These are phyloP conservation scores for Tupiocoris notatus DNA, from an alignment of 2,888 invertebrate species.

Conservation along the genomic window DNA sequence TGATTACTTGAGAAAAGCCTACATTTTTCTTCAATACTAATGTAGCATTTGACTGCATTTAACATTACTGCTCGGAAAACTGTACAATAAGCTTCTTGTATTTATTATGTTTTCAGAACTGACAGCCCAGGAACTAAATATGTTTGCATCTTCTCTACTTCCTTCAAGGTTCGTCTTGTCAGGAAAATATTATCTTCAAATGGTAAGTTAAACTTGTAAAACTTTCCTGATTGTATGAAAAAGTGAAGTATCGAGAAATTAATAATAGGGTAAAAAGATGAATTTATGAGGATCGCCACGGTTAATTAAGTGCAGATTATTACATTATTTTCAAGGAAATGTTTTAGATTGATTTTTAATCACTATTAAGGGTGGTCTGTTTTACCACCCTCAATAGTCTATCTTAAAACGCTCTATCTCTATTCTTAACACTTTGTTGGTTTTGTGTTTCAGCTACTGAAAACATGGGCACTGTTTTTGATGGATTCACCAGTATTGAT, in stretches of 20 bases:
- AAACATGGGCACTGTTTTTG: neutral
- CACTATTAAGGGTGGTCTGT: too few species aligned
- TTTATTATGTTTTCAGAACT: neutral
- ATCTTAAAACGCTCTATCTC: too few species aligned
- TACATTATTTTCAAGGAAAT: too few species aligned
- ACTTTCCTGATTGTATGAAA: too few species aligned
- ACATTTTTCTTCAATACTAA: neutral
- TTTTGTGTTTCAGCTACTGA: neutral
- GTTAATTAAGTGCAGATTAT: too few species aligned
- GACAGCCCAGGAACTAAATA: neutral
- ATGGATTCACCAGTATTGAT: conserved; percentile 10
- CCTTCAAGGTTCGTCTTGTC: conserved; percentile 2
- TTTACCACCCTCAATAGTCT: too few species aligned
- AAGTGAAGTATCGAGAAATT: too few species aligned
- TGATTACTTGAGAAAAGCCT: too few species aligned
- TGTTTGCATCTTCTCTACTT: neutral
- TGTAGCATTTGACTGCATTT: neutral
- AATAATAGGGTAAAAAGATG: too few species aligned
- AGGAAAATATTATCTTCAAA: too few species aligned
- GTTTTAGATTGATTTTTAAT: too few species aligned
- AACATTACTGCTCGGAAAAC: neutral
- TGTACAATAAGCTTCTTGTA: neutral
- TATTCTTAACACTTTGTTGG: neutral
- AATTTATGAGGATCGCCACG: too few species aligned
- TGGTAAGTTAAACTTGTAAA: conserved; percentile 1